These are phyloP conservation scores for Melanostigma gelatinosum DNA, from an alignment of 2,113 vertebrate species.

Conservation along the genomic window DNA sequence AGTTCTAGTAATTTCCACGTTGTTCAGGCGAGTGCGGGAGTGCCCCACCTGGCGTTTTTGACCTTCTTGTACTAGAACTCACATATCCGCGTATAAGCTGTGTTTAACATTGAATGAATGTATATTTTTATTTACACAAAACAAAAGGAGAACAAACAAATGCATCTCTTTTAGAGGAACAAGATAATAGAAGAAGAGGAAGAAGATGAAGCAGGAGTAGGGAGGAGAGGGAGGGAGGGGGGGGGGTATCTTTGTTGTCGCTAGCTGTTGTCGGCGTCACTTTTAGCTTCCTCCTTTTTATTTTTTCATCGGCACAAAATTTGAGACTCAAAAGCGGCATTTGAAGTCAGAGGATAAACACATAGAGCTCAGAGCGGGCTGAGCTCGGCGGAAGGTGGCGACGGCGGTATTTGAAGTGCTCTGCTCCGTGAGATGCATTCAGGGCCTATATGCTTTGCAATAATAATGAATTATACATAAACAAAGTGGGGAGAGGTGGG, in stretches of 20 bases:
- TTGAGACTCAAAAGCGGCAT: conserved; percentile 49
- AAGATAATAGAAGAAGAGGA: conserved; percentile 59
- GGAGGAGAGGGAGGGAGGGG: neutral
- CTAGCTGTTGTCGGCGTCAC: conserved; percentile 48
- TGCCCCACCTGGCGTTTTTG: no score
- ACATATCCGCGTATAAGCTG: no score
- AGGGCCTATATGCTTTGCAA: conserved; percentile 51
- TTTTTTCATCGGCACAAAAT: conserved; percentile 26
- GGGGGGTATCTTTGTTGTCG: conserved; percentile 41
- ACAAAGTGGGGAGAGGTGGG: conserved; percentile 9
- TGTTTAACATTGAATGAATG: no score
- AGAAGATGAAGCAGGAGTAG: conserved; percentile 27
- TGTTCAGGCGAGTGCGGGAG: no score
- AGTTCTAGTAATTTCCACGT: no score
- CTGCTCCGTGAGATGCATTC: conserved; percentile 42
- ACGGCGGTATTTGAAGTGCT: conserved; percentile 42
- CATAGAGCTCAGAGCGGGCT: conserved; percentile 29
- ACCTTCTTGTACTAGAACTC: no score
- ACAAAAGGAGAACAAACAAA: conserved; percentile 78
- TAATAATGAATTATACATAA: conserved; percentile 64
- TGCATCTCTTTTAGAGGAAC: conserved; percentile 66
- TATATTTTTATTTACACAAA: no score
- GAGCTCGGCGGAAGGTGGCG: conserved; percentile 2
- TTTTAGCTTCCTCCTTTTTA: conserved; percentile 51
- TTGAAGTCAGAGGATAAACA: conserved; percentile 64